Evolutionary conservation across 2,113 vertebrate species (phyloP).

Genomic region (Speoplatyrhinus poulsoni): DNA sequence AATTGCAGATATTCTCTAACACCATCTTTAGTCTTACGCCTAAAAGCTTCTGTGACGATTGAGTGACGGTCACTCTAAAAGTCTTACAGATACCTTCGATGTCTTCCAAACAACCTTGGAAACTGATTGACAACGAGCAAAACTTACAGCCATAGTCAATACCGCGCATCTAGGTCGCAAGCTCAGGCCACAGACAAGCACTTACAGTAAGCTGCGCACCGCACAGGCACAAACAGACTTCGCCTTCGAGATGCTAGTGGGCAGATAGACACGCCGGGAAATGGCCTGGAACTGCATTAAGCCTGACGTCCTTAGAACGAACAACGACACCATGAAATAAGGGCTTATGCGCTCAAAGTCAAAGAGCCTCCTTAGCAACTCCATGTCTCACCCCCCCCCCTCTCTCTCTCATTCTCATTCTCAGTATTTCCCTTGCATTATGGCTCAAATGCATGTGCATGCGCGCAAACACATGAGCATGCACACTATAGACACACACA

Average conservation of each 20-base stretch:
- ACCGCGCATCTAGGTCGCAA: slow-evolving; percentile 40
- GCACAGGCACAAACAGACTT: slow-evolving; percentile 23
- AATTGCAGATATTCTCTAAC: slow-evolving; percentile 31
- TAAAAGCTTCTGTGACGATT: background rate
- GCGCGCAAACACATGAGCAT: slow-evolving; percentile 9
- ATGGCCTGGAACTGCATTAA: slow-evolving; percentile 70
- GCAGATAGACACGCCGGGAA: slow-evolving; percentile 64
- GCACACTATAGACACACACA: slow-evolving; percentile 34
- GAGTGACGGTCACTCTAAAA: background rate
- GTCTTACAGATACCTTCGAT: background rate
- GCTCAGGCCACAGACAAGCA: slow-evolving; percentile 6
- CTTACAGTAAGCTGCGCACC: slow-evolving; percentile 4
- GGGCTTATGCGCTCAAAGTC: slow-evolving; percentile 72
- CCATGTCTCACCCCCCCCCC: slow-evolving; percentile 62
- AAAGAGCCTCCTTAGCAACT: slow-evolving; percentile 64
- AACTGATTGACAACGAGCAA: background rate
- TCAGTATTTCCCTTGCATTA: background rate
- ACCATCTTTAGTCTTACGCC: slow-evolving; percentile 4
- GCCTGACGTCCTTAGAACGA: slow-evolving; percentile 71
- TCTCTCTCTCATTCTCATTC: slow-evolving; percentile 15
- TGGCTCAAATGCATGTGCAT: slow-evolving; percentile 19
- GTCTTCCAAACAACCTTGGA: slow-evolving; percentile 1
- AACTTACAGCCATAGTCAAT: slow-evolving; percentile 22
- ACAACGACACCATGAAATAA: slow-evolving; percentile 75
- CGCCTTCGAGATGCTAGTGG: slow-evolving; percentile 66